phyloP scores from a whole-genome alignment of 2,888 invertebrate genomes.

The Athetis lepigone region DNA sequence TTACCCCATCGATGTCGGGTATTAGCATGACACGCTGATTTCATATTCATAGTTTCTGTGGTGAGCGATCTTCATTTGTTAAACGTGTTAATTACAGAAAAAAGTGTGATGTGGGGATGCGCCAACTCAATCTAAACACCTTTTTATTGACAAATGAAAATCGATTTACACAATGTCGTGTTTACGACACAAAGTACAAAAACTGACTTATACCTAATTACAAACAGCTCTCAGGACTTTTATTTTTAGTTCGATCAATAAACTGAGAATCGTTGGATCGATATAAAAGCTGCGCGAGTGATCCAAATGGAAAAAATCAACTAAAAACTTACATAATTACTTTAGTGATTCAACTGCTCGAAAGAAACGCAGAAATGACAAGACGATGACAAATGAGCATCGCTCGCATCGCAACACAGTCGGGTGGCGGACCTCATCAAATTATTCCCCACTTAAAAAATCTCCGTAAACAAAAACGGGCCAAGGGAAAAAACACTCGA shows the following conservation, averaged over 20 bases:
- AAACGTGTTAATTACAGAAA: slow-evolving; percentile 70
- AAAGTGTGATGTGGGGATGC: slow-evolving; percentile 24
- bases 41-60: slow-evolving; percentile 88
- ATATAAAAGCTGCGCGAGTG: slow-evolving; percentile 71
- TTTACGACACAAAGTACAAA: slow-evolving; percentile 48
- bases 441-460: slow-evolving; percentile 91
- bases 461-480: slow-evolving; percentile 89
- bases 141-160: slow-evolving; percentile 42
- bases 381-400: slow-evolving; percentile 91
- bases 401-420: slow-evolving; percentile 86
- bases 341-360: slow-evolving; percentile 87
- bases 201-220: slow-evolving; percentile 46
- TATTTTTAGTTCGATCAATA: slow-evolving; percentile 62
- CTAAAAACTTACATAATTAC: slow-evolving; percentile 89
- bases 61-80: slow-evolving; percentile 75
- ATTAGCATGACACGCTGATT: slow-evolving; percentile 86
- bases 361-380: slow-evolving; percentile 91
- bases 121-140: slow-evolving; percentile 1
- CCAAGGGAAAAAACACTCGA: slow-evolving; percentile 85
- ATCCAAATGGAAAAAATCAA: slow-evolving; percentile 79
- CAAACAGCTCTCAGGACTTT: slow-evolving; percentile 42
- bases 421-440: slow-evolving; percentile 91
- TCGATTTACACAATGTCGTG: slow-evolving; percentile 35
- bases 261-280: slow-evolving; percentile 67
- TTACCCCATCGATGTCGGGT: slow-evolving; percentile 88